Conservation (phyloP, 2,113 vertebrate genomes). For the Gallinago jamesoni region DNA sequence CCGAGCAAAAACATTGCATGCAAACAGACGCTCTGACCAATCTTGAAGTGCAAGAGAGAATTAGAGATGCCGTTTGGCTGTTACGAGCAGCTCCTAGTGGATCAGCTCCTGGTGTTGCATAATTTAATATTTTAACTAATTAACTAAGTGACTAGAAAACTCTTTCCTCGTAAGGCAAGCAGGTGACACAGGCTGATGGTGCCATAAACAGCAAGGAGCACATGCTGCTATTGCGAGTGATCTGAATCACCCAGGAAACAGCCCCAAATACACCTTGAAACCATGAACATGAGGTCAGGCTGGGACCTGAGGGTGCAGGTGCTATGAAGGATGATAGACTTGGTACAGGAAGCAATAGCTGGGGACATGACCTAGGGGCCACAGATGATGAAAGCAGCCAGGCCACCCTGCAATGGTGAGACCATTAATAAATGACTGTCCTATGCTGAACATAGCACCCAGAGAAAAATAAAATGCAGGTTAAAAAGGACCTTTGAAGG, state of each 20-base stretch:
- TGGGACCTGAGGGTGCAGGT: background rate
- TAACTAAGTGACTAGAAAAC: constrained; percentile 49
- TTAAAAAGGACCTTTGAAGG: background rate
- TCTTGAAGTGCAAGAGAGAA: background rate
- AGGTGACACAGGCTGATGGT: constrained; percentile 25
- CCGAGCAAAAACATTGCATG: background rate
- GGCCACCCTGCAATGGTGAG: background rate
- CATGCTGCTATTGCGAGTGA: background rate
- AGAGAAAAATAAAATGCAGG: background rate
- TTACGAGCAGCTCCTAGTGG: background rate
- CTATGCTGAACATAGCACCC: background rate
- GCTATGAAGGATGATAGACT: background rate
- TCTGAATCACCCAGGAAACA: constrained; percentile 31
- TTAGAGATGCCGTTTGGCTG: constrained; percentile 5
- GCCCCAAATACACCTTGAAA: constrained; percentile 2
- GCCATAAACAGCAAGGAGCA: background rate
- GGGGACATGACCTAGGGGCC: background rate
- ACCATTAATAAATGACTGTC: background rate
- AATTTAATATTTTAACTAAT: constrained; percentile 46
- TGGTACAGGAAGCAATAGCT: background rate
- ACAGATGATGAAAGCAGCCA: background rate
- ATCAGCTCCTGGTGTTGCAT: constrained; percentile 39
- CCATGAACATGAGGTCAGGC: background rate
- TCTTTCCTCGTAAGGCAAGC: constrained; percentile 39
- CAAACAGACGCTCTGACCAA: constrained; percentile 35